Conservation (phyloP, 2,113 vertebrate species). For the Eurystomus gularis region DNA sequence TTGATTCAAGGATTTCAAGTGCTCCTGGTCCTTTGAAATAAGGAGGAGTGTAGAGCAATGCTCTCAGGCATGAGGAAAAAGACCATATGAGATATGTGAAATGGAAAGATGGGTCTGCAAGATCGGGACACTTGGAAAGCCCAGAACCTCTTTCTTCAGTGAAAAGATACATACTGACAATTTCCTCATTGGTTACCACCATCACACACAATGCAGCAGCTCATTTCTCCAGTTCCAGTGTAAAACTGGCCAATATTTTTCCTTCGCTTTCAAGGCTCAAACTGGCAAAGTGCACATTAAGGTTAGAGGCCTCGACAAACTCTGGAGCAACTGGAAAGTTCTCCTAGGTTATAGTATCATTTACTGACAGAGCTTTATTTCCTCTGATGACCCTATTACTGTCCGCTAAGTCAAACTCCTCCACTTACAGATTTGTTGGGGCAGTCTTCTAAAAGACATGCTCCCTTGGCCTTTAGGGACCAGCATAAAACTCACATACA, state of each 20-base stretch:
- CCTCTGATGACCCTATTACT: neutral
- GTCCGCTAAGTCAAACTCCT: neutral
- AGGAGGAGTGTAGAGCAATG: neutral
- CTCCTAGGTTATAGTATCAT: neutral
- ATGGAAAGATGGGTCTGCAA: neutral
- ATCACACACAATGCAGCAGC: neutral
- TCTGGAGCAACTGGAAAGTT: neutral
- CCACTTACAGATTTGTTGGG: neutral
- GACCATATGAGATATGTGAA: neutral
- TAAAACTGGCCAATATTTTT: neutral
- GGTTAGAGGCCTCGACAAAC: neutral
- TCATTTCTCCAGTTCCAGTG: neutral
- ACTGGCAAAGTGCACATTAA: neutral
- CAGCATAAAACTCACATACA: neutral
- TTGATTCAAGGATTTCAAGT: neutral
- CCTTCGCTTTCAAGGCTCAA: neutral
- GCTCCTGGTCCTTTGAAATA: neutral
- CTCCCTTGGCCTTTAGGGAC: neutral
- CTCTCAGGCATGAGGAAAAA: neutral
- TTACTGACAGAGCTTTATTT: neutral
- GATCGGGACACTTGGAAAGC: neutral
- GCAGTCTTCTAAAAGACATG: neutral
- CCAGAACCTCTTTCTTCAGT: neutral
- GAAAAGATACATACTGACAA: neutral
- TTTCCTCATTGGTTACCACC: neutral